Conservation (phyloP, 2,113 vertebrate species). For the Psilopogon haemacephalus region DNA sequence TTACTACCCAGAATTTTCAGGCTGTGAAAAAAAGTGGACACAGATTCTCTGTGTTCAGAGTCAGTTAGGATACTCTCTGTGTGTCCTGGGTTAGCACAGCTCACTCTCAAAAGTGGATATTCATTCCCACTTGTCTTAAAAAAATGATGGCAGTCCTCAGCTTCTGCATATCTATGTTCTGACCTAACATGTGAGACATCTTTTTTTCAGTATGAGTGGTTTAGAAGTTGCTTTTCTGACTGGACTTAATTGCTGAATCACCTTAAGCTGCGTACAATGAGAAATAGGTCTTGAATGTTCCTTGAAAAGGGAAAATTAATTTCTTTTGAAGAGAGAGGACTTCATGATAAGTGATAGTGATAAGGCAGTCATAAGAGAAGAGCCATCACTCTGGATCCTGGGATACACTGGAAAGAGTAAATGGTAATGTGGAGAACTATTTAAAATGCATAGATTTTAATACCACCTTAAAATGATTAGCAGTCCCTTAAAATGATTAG, state of each 20-base stretch:
- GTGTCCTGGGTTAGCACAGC: too few relatives aligned
- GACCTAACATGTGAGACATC: not conserved
- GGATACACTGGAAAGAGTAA: not conserved
- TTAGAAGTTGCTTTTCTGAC: not conserved
- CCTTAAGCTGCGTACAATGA: not conserved
- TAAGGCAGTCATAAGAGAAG: not conserved
- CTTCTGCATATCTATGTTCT: rapidly evolving
- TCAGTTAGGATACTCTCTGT: not conserved
- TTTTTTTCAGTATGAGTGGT: not conserved
- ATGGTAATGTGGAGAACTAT: not conserved
- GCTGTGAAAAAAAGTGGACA: not conserved
- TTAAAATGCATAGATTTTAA: not conserved
- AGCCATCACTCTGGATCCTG: not conserved
- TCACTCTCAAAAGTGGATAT: not conserved
- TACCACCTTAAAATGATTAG: not conserved
- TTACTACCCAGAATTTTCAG: not conserved
- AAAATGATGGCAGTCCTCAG: not conserved
- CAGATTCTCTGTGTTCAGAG: not conserved
- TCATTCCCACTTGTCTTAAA: not conserved
- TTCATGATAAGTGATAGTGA: not conserved
- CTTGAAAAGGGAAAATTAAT: not conserved
- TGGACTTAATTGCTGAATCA: not conserved
- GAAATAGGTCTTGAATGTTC: not conserved
- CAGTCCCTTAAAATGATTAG: not conserved
- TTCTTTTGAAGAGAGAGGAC: not conserved